phyloP scores from a whole-genome alignment of 2,888 invertebrate genomes.

The Ennomos erosarius region DNA sequence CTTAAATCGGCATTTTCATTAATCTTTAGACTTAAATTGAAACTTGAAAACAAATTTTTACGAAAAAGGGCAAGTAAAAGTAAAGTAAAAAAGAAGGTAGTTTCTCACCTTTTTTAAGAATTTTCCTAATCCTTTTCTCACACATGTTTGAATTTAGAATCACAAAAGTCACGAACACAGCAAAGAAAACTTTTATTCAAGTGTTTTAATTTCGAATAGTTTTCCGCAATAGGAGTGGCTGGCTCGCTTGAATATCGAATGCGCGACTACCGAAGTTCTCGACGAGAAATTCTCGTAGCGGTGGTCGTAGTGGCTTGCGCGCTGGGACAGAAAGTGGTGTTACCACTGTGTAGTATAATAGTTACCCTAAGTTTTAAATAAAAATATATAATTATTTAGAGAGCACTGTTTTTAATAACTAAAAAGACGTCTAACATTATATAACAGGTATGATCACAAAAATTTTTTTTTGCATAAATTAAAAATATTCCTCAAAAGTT shows the following conservation, averaged over 20 bases:
- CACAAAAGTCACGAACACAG: constrained; percentile 53
- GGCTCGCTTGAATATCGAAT: constrained; percentile 56
- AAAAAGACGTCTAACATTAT: too few relatives aligned
- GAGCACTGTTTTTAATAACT: too few relatives aligned
- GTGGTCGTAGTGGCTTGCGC: constrained; percentile 25
- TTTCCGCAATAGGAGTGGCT: constrained; percentile 48
- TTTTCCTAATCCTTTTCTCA: constrained; percentile 68
- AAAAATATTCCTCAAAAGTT: too few relatives aligned
- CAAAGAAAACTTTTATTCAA: constrained; percentile 35
- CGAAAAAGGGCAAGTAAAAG: not conserved
- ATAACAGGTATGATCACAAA: too few relatives aligned
- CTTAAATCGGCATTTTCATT: too few relatives aligned
- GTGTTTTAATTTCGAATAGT: constrained; percentile 20
- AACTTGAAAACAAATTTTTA: too few relatives aligned
- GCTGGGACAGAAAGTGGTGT: constrained; percentile 41
- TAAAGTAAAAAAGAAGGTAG: constrained; percentile 7
- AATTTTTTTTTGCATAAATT: too few relatives aligned
- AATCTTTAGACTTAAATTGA: too few relatives aligned
- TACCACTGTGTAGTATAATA: constrained; percentile 21
- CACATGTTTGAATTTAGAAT: constrained; percentile 61
- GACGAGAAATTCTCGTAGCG: constrained; percentile 25
- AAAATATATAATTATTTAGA: too few relatives aligned
- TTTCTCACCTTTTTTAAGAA: constrained; percentile 62
- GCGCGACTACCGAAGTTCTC: constrained; percentile 32
- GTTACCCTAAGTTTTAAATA: not conserved